These are phyloP conservation scores for Peribatodes rhomboidaria DNA, from an alignment of 2,888 invertebrate genomes.

Conservation along the genomic window DNA sequence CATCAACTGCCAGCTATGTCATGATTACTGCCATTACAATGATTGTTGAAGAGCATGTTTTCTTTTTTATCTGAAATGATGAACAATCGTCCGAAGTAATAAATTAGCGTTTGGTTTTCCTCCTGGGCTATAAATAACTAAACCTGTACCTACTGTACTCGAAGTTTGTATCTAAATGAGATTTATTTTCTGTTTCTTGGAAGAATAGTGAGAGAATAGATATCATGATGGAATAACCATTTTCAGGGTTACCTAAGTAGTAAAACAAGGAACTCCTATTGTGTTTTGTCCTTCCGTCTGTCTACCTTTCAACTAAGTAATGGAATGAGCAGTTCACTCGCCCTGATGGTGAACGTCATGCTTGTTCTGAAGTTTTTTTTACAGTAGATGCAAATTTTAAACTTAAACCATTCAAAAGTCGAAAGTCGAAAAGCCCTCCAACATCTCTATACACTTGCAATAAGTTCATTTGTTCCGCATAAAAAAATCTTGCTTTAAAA, in stretches of 20 bases:
- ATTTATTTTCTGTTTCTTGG: background rate
- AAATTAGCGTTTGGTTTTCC: conserved; percentile 22
- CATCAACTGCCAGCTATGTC: conserved; percentile 50
- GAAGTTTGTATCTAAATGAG: background rate
- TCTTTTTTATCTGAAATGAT: conserved; percentile 38
- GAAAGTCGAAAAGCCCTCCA: too few relatives aligned
- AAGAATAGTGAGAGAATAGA: background rate
- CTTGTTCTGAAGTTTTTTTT: too few relatives aligned
- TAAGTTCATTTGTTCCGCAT: too few relatives aligned
- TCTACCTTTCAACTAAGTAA: too few relatives aligned
- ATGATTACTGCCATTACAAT: conserved; percentile 57
- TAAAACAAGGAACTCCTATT: too few relatives aligned
- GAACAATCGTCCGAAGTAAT: conserved; percentile 12
- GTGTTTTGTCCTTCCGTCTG: too few relatives aligned
- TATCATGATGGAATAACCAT: background rate
- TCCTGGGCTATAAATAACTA: background rate
- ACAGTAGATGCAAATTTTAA: too few relatives aligned
- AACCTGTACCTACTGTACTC: background rate
- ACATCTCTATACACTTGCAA: too few relatives aligned
- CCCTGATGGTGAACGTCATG: too few relatives aligned
- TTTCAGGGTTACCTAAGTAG: background rate
- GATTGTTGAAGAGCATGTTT: conserved; percentile 51
- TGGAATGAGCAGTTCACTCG: too few relatives aligned
- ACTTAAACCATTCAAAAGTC: too few relatives aligned
- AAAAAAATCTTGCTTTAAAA: too few relatives aligned